Percentiles rank a stretch among this genome's conserved stretches.
phyloP scores from a whole-genome alignment of 2,888 invertebrate genomes.

The Tachina grossa region DNA sequence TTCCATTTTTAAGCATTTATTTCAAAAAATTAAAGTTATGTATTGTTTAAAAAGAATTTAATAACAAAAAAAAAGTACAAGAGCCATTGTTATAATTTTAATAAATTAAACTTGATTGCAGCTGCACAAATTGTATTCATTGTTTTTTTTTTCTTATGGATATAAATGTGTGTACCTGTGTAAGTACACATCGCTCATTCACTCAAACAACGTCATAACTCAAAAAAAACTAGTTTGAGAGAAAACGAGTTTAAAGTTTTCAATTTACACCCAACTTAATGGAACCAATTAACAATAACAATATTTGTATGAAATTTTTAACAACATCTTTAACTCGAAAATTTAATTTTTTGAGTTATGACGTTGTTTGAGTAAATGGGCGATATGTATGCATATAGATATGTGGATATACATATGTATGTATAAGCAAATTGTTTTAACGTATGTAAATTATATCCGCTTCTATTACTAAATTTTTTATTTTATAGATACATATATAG shows the following conservation, averaged over 20 bases:
- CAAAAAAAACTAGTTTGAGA: too few species aligned
- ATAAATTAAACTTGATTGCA: conserved; percentile 67
- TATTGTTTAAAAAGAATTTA: conserved; percentile 28
- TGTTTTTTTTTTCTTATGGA: conserved; percentile 31
- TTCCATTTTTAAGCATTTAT: neutral
- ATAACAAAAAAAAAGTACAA: conserved; percentile 27
- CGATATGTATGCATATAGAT: neutral
- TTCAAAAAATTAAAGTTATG: conserved; percentile 16
- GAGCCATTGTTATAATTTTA: conserved; percentile 62
- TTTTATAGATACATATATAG: neutral
- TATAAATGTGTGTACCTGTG: neutral
- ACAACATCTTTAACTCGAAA: too few species aligned
- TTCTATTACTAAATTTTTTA: neutral
- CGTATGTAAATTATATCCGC: neutral
- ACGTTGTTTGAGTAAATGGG: too few species aligned
- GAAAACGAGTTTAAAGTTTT: too few species aligned
- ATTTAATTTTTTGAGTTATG: too few species aligned
- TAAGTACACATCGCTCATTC: neutral
- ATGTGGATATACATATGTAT: neutral
- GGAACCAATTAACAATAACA: too few species aligned
- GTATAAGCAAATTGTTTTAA: neutral
- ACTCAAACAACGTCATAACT: neutral
- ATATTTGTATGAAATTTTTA: too few species aligned
- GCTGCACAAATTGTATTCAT: conserved; percentile 54
- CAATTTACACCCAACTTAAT: too few species aligned